These are phyloP conservation scores for Leptinotarsa rubiginosa DNA, from an alignment of 2,888 invertebrate genomes.

Conservation along the genomic window DNA sequence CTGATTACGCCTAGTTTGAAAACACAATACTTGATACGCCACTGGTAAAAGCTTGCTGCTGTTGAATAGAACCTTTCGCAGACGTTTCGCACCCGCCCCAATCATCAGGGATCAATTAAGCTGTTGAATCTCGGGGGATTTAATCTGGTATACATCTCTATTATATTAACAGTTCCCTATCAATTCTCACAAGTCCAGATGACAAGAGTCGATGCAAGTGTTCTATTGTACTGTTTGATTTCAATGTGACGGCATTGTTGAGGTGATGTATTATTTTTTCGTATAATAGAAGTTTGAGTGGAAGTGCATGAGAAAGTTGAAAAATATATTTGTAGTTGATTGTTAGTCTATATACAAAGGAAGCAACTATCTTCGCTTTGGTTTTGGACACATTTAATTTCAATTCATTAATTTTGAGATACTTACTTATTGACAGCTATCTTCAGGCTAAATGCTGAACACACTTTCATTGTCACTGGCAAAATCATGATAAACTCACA, in stretches of 20 bases:
- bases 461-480: too few species aligned
- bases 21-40: slow-evolving; percentile 4
- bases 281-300: background rate
- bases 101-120: slow-evolving; percentile 66
- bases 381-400: too few species aligned
- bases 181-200: slow-evolving; percentile 32
- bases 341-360: too few species aligned
- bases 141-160: slow-evolving; percentile 41
- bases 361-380: too few species aligned
- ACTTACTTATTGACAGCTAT: too few species aligned
- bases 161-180: slow-evolving; percentile 44
- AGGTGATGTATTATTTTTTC: slow-evolving; percentile 24
- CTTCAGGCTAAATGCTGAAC: too few species aligned
- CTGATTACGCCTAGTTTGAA: background rate
- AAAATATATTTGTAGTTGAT: too few species aligned
- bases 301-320: too few species aligned
- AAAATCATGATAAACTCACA: too few species aligned
- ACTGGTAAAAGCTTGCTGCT: slow-evolving; percentile 28
- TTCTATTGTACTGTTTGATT: slow-evolving; percentile 37
- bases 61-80: slow-evolving; percentile 44
- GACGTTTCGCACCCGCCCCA: slow-evolving; percentile 61
- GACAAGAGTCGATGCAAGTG: slow-evolving; percentile 30
- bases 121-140: slow-evolving; percentile 43
- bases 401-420: too few species aligned
- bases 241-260: slow-evolving; percentile 28